A percentile compares a stretch with the other conserved stretches of the same genome.
Conservation (phyloP, 2,797 vertebrate genomes). For the Enteromius thamalakanensis region DNA sequence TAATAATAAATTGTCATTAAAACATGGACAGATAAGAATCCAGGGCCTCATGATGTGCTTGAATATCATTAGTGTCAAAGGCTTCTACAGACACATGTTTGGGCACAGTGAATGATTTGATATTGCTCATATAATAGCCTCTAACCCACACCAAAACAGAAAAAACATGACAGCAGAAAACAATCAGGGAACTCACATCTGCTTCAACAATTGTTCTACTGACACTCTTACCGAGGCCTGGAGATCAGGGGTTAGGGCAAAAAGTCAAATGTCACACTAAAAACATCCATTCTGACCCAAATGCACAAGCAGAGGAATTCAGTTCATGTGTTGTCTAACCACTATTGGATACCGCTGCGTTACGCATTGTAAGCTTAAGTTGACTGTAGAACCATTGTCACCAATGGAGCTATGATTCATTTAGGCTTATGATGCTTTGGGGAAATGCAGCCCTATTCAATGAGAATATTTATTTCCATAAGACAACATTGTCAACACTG, state of each 20-base stretch:
- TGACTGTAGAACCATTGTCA: too few species aligned
- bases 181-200: conserved; percentile 1
- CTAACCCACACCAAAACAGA: conserved; percentile 12
- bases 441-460: background rate
- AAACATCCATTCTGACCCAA: conserved; percentile 6
- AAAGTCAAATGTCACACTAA: conserved; percentile 33
- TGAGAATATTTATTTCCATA: background rate
- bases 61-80: conserved; percentile 13
- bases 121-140: background rate
- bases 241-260: conserved; percentile 23
- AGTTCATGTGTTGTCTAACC: background rate
- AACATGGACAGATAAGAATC: background rate
- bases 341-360: background rate
- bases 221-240: conserved; percentile 10
- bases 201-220: conserved; percentile 12
- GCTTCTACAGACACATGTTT: background rate
- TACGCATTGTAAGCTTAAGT: too few species aligned
- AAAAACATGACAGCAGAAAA: conserved; percentile 15
- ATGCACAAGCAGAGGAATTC: background rate
- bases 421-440: too few species aligned
- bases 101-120: background rate
- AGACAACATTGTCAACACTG: background rate
- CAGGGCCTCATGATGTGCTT: background rate
- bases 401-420: too few species aligned
- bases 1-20: background rate